These are phyloP conservation scores for Drusus annulatus DNA, from an alignment of 1,140 invertebrate genomes.

Conservation along the genomic window DNA sequence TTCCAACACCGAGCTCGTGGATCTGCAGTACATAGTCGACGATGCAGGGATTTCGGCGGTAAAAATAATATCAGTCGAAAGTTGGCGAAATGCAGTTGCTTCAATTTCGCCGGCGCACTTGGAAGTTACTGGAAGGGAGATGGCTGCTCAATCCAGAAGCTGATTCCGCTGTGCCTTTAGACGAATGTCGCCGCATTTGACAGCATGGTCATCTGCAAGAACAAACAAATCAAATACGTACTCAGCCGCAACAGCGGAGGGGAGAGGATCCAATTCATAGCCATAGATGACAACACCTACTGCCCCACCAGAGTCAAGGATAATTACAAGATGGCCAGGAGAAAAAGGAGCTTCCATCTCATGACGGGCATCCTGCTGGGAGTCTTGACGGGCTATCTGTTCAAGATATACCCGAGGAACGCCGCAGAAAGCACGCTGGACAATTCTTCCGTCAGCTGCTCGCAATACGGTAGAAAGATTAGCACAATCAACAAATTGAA, in stretches of 20 bases:
- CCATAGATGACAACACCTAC: conserved; percentile 41
- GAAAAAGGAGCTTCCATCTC: conserved; percentile 62
- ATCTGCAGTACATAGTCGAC: background rate
- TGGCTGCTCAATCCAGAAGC: background rate
- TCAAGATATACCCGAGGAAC: conserved; percentile 46
- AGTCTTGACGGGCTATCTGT: conserved; percentile 53
- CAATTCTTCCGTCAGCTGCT: conserved; percentile 33
- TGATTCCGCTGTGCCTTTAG: background rate
- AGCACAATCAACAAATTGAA: background rate
- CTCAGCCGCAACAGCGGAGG: conserved; percentile 30
- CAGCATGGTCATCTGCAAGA: conserved; percentile 49
- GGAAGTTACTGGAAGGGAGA: background rate
- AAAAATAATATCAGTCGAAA: background rate
- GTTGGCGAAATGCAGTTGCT: conserved; percentile 22
- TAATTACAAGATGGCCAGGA: conserved; percentile 58
- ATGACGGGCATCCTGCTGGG: conserved; percentile 62
- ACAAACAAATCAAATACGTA: conserved; percentile 33
- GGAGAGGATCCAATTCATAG: conserved; percentile 38
- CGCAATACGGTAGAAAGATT: conserved; percentile 35
- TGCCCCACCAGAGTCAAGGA: conserved; percentile 18
- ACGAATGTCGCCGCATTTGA: conserved; percentile 10
- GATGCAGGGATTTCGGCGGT: conserved; percentile 14
- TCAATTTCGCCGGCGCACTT: background rate
- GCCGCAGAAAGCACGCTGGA: background rate
- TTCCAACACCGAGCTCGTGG: background rate